These are phyloP conservation scores for Chironomus tentans DNA, from an alignment of 2,888 invertebrate genomes.

Conservation along the genomic window DNA sequence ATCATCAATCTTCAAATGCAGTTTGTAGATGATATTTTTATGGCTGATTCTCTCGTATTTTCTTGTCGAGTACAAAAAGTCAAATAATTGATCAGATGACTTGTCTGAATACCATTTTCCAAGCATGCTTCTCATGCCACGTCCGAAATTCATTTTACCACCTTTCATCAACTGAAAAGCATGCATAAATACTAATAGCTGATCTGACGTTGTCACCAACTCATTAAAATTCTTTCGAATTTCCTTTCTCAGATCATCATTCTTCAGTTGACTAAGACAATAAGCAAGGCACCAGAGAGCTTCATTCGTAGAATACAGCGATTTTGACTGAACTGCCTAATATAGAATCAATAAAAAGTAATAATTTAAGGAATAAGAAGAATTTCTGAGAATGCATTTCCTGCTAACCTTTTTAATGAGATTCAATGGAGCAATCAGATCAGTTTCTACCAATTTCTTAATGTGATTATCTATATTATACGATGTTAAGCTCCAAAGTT, in stretches of 20 bases:
- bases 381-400: background rate
- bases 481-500: background rate
- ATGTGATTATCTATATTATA: background rate
- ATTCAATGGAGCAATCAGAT: background rate
- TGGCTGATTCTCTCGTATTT: background rate
- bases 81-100: background rate
- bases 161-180: background rate
- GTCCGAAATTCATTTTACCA: background rate
- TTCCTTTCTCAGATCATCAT: background rate
- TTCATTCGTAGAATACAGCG: background rate
- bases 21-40: background rate
- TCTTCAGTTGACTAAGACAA: background rate
- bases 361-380: background rate
- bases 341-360: background rate
- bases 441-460: background rate
- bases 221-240: background rate
- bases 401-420: background rate
- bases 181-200: background rate
- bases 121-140: background rate
- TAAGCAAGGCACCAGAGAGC: background rate
- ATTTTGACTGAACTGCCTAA: background rate
- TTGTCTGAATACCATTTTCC: background rate
- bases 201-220: background rate
- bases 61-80: background rate
- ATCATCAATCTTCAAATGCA: background rate